A percentile compares a stretch with the other conserved stretches of the same genome.
Evolutionary conservation across 2,888 invertebrate species (phyloP).

Genomic region (Caenorhabditis sp.): DNA sequence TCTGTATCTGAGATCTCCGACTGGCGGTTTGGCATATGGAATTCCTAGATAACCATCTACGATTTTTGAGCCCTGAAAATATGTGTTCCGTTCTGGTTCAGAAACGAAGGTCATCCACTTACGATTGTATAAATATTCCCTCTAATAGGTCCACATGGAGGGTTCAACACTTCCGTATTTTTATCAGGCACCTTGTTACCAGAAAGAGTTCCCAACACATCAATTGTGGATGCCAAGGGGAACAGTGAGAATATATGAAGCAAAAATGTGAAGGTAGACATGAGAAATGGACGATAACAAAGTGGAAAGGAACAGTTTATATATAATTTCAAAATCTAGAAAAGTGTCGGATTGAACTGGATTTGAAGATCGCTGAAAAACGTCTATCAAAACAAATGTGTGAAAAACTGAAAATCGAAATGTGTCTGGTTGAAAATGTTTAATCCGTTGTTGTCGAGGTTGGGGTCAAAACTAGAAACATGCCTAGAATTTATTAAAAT

Average conservation of each 20-base stretch:
- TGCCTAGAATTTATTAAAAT: too few species aligned
- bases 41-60: conserved; percentile 58
- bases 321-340: neutral
- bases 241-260: neutral
- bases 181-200: conserved; percentile 22
- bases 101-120: neutral
- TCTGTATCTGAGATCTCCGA: conserved; percentile 26
- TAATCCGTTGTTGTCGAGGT: too few species aligned
- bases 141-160: conserved; percentile 38
- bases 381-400: neutral
- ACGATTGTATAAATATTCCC: conserved; percentile 33
- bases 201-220: conserved; percentile 6
- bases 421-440: neutral
- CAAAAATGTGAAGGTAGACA: neutral
- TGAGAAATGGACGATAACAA: neutral
- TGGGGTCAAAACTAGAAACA: too few species aligned
- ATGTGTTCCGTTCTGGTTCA: neutral
- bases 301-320: neutral
- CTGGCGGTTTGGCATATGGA: conserved; percentile 42
- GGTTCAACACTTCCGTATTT: conserved; percentile 21
- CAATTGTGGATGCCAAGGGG: neutral
- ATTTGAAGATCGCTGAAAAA: conserved; percentile 14
- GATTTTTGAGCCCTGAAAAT: conserved; percentile 24
- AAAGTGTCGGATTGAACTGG: neutral
- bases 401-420: conserved; percentile 22